A percentile compares a stretch with the other conserved stretches of the same genome.
phyloP scores from a whole-genome alignment of 1,140 invertebrate genomes.

The Panagrolaimus sp. region DNA sequence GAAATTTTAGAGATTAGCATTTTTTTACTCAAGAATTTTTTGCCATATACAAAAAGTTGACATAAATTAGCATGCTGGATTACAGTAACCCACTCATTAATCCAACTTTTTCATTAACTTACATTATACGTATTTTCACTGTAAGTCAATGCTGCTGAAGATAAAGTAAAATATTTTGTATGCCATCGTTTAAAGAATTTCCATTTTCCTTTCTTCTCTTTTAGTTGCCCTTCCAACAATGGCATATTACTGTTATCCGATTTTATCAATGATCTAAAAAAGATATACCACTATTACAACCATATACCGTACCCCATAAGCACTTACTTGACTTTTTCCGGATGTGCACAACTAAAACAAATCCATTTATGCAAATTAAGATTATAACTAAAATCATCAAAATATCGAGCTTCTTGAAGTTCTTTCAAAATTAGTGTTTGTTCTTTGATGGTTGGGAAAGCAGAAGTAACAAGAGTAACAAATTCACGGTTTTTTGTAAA shows the following conservation, averaged over 20 bases:
- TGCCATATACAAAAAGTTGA: no score
- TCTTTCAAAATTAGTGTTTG: constrained; percentile 77
- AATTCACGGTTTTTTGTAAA: constrained; percentile 70
- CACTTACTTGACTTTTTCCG: constrained; percentile 74
- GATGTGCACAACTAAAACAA: constrained; percentile 83
- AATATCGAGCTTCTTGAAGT: constrained; percentile 75
- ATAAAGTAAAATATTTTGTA: constrained; percentile 83
- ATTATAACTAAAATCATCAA: constrained; percentile 81
- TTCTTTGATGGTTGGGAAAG: constrained; percentile 78
- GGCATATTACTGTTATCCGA: constrained; percentile 7
- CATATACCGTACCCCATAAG: constrained; percentile 16
- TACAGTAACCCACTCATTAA: no score
- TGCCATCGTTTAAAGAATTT: constrained; percentile 80
- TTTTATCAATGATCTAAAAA: neutral
- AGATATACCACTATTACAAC: constrained; percentile 9
- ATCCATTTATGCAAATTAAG: constrained; percentile 68
- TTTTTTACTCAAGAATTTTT: no score
- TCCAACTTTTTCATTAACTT: constrained; percentile 60
- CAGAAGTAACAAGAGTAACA: constrained; percentile 79
- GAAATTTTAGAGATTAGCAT: neutral
- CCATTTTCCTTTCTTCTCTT: constrained; percentile 90
- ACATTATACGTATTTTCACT: constrained; percentile 67
- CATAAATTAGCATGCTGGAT: no score
- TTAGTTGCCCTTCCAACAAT: constrained; percentile 74
- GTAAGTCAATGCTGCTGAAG: constrained; percentile 79